Evolutionary conservation across 2,113 vertebrate species (phyloP), one percentile per base, ranked within the genome.

Genomic region (Cisticola juncidis): DNA sequence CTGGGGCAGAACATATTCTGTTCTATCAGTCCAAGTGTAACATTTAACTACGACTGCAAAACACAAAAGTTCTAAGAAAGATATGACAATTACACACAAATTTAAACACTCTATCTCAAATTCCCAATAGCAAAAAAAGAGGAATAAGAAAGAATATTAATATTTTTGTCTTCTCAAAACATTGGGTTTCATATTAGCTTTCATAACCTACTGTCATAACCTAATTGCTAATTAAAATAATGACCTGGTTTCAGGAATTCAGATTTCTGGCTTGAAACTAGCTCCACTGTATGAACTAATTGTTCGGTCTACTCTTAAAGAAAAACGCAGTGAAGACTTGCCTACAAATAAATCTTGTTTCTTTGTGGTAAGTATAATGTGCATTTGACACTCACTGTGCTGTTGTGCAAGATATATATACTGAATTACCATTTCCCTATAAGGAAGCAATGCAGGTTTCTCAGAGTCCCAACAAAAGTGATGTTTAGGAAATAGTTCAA

Each of bases 161-260:
- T 69, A 9, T 33, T 81, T 90, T 85, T 78, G 9, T 54, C 11
- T 70, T 95, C 91, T 74, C 31, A 70, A 77, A 86, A 77, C 42
- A 56, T 13, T 69, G 1, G 9, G 5, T 51, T 80, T 81, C 66
- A 24, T 81, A 48, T 23, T 76, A 60, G 28, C 50, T 79, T 79
- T 94, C 45, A 47, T 65, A 26, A 81, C 33, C 51, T 74, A 73
- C 13, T 84, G 40, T 76, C 47, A 54, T 60, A 89, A 88, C 33
- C 21, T 76, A 74, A 84, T 79, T 56, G 31, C 47, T 81, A 92
- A 92, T 82, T 35, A 81, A 88, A 68, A 60, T 66, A 86, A 66
- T 62, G 21, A 74, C 36, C 25, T 94, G 62, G 3, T 95, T 97
- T 80, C 86, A 97, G 97, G 96, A 70, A 94, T 97, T 95, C 79